Base-by-base conservation (phyloP, 2,113 vertebrate species). In the Polyodon spathula region DNA sequence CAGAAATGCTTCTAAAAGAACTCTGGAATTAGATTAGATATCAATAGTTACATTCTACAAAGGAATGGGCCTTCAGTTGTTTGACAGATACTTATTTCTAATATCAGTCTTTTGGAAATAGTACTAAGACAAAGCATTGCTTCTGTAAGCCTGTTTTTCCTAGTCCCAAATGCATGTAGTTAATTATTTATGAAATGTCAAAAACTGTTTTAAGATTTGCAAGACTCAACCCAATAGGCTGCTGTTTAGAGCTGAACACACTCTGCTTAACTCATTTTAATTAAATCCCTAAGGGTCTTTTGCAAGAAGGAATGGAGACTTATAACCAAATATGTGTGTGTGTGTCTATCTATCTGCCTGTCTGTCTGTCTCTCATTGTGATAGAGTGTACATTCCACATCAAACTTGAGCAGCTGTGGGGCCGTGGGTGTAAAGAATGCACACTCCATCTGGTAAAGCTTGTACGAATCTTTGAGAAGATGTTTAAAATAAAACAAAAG, bases 211-310 rank as follows among this genome's bases (percentile, higher is more conserved):
- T 61, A 40, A 14, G 48, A 7, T 39, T 59, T 68, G 12, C 40
- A 67, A 41, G 17, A 41, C 67, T 17, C 37, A 11, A 71, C 4
- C 48, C 2, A 54, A 0, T 15, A 58, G 44, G 8, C 42, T 63
- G 40, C 37, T 62, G 40, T 3, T 0, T 27, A 27, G 58, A 52
- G 8, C 38, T 54, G 57, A 68, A 11, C 52, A 59, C 46, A 16
- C 54, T 51, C 17, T 63, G 43, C 52, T 41, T 56, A 63, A 46
- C 42, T 71, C n/a, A 44, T 56, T 70, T 68, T 67, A 76, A 60
- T 76, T 68, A 44, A 27, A 15, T 65, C 72, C 52, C 42, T 50
- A 17, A 67, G 27, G 46, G 56, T 50, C 40, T 9, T 0, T 69
- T 51, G 63, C 14, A 8, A 37, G 41, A 63, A 52, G 51, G 14